Conservation (phyloP, 2,113 vertebrate genomes). For the Rhipidura dahli region DNA sequence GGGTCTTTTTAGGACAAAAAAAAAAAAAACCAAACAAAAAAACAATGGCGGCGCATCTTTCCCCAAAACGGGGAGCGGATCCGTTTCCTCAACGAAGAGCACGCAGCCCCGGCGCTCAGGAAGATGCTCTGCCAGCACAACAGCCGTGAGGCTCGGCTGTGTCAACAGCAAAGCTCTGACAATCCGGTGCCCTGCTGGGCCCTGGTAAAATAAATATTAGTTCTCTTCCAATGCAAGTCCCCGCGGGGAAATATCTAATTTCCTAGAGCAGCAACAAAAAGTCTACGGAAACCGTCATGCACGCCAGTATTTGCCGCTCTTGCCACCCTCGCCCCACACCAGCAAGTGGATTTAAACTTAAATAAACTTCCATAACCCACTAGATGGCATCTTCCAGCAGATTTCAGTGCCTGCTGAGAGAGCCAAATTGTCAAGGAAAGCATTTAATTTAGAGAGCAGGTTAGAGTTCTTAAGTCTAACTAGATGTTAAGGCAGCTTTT, state of each 20-base stretch:
- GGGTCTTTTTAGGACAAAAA: neutral
- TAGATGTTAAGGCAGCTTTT: neutral
- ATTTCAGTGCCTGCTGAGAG: neutral
- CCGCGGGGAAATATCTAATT: neutral
- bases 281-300: neutral
- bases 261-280: neutral
- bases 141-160: neutral
- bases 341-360: neutral
- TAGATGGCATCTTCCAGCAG: conserved; percentile 73
- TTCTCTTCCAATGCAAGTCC: neutral
- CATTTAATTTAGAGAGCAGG: conserved; percentile 25
- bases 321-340: neutral
- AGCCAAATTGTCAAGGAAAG: neutral
- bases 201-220: neutral
- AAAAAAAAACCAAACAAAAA: too few relatives aligned
- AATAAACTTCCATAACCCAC: conserved; percentile 54
- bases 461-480: neutral
- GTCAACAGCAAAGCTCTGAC: neutral
- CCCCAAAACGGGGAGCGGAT: neutral
- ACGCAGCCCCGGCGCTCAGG: neutral
- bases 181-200: neutral
- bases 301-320: neutral
- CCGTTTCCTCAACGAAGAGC: neutral
- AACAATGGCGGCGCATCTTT: neutral
- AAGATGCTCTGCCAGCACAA: neutral